These are phyloP conservation scores for Synanthedon andrenaeformis DNA, from an alignment of 2,888 invertebrate genomes.

Conservation along the genomic window DNA sequence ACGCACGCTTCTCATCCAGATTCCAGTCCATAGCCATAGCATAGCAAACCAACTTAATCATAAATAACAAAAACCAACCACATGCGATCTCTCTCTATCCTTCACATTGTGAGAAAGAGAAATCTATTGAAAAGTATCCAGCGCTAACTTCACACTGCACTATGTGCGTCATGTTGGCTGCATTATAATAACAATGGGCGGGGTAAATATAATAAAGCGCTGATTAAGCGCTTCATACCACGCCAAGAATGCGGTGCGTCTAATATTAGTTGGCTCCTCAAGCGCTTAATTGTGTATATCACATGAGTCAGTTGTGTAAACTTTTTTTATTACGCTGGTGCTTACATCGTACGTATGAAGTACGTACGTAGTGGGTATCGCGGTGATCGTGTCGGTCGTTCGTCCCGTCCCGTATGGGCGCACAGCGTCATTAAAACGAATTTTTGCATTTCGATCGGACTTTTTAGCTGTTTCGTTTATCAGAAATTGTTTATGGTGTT, in stretches of 20 bases:
- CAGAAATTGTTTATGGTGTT: constrained; percentile 10
- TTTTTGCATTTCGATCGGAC: constrained; percentile 21
- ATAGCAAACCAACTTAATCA: neutral
- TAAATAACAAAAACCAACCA: neutral
- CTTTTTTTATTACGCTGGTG: constrained; percentile 54
- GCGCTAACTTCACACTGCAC: constrained; percentile 42
- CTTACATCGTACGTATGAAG: no score
- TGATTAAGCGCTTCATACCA: neutral
- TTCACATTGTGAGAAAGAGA: constrained; percentile 5
- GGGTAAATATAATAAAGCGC: constrained; percentile 13
- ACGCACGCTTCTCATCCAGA: no score
- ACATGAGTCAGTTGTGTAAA: constrained; percentile 46
- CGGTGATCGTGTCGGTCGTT: constrained; percentile 36
- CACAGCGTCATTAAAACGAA: constrained; percentile 28
- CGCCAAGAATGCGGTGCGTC: neutral
- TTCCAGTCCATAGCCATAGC: no score
- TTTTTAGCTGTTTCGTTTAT: constrained; percentile 14
- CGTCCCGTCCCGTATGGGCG: constrained; percentile 37
- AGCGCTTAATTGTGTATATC: constrained; percentile 21
- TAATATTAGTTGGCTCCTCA: neutral
- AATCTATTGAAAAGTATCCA: no score
- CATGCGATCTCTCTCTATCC: constrained; percentile 18
- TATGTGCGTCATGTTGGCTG: constrained; percentile 61
- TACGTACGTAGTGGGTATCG: no score
- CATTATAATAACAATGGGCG: constrained; percentile 67